A percentile compares a stretch with the other conserved stretches of the same genome.
Conservation (phyloP, 2,113 vertebrate genomes). For the Engraulis encrasicolus region DNA sequence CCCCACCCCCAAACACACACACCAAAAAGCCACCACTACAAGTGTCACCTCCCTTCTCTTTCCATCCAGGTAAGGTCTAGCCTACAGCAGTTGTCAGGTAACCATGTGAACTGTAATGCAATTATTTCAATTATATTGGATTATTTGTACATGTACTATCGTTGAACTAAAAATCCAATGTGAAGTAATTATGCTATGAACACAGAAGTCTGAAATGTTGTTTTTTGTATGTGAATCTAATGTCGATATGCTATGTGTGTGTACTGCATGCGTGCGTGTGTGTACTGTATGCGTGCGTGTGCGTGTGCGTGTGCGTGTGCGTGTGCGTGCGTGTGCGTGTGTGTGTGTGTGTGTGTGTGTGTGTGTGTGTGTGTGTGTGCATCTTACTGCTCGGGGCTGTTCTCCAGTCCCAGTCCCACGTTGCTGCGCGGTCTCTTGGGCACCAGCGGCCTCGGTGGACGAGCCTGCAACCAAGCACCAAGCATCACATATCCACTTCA, state of each 20-base stretch:
- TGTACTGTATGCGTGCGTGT: neutral
- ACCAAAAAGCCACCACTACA: neutral
- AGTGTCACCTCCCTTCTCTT: neutral
- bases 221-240: no score
- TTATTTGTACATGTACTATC: no score
- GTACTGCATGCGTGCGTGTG: neutral
- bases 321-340: neutral
- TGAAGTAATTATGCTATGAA: no score
- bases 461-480: constrained; percentile 72
- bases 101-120: no score
- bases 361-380: constrained; percentile 24
- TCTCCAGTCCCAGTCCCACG: constrained; percentile 74
- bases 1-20: neutral
- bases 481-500: neutral
- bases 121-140: no score
- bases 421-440: constrained; percentile 89
- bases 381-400: constrained; percentile 75
- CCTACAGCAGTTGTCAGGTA: no score
- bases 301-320: neutral
- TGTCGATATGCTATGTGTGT: no score
- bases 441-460: constrained; percentile 83
- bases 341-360: neutral
- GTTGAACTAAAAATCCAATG: no score
- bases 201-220: no score
- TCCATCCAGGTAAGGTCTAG: neutral